phyloP scores from a whole-genome alignment of 1,140 invertebrate species.

The Telenomus remus region DNA sequence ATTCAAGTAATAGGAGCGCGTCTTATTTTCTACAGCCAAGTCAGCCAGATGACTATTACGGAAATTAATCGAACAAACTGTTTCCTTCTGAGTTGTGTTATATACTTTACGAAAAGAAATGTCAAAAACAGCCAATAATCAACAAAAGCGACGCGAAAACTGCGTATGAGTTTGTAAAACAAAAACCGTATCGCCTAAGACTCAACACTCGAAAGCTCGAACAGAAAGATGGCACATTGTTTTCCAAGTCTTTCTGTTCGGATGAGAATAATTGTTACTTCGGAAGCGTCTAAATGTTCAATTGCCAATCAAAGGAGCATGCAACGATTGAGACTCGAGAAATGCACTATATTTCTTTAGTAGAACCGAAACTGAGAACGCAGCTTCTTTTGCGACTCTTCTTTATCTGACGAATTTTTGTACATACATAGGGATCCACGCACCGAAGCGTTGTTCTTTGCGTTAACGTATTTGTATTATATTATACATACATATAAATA shows the following conservation, averaged over 20 bases:
- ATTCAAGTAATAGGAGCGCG: conserved; percentile 1
- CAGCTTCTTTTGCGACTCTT: conserved; percentile 32
- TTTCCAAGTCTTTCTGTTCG: conserved; percentile 8
- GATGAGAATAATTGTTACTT: conserved; percentile 16
- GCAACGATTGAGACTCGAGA: conserved; percentile 22
- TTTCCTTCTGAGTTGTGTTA: conserved; percentile 43
- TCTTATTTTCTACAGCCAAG: conserved; percentile 46
- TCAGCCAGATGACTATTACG: conserved; percentile 43
- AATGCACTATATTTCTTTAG: conserved; percentile 42
- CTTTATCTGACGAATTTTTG: conserved; percentile 58
- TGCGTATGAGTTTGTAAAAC: conserved; percentile 1
- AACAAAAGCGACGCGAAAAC: conserved; percentile 1
- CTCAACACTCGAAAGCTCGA: background rate
- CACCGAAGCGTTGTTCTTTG: conserved; percentile 65
- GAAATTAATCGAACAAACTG: conserved; percentile 55
- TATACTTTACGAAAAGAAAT: conserved; percentile 12
- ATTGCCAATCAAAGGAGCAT: conserved; percentile 33
- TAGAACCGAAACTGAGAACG: conserved; percentile 27
- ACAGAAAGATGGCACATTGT: background rate
- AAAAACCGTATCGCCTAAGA: background rate
- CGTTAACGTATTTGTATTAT: conserved; percentile 67
- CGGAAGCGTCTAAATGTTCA: conserved; percentile 37
- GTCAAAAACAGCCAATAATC: conserved; percentile 13
- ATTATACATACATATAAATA: conserved; percentile 64
- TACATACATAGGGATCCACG: conserved; percentile 68